Base-by-base conservation (phyloP, 2,888 invertebrate genomes). In the Tolmerus cingulatus region DNA sequence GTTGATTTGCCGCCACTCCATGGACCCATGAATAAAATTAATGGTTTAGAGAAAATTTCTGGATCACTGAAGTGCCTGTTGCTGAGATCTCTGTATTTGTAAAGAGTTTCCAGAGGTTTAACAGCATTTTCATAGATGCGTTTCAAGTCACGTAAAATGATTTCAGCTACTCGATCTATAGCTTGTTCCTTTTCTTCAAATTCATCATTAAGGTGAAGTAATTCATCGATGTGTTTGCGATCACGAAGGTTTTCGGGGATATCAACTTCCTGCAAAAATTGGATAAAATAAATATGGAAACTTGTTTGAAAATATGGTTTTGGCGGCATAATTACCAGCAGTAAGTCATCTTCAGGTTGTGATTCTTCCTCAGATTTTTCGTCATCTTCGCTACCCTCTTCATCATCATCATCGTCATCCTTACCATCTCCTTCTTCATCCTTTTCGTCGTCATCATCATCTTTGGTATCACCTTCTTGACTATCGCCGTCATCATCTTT, bases 1-100 rank as follows among this genome's bases (percentile, higher is more conserved):
- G 97, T 96, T 1, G 98, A 98, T 93, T 98, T 98, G 89, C 98
- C 98, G 88, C 98, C 98, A 91, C 98, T 98, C 97, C 98, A 98
- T 57, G 98, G 98, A 74, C 98, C 98, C 96, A 98, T 97, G 91
- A 98, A 97, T 5, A 98, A 94, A 86, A 98, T 95, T 91, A 98
- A 93, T 2, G 98, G 98, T 91, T 98, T 98, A 3, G 98, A 97
- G 92, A 97, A 97, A 91, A 98, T 97, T 94, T 98, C 98, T 1
- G 97, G 96, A 93, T 98, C 98, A 91, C 97, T 97, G 91, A 97
- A 97, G 93, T 97, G 97, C 89, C 97, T 95, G 92, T 97, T 97
- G 91, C 98, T 98, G 87, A 98, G 94, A 92, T 98, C 98, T 90
- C 97, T 95, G 91, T 98, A 98, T 92, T 97, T 98, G 93, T 97